Conservation (phyloP, 2,888 invertebrate species). For the Caenorhabditis sp. region DNA sequence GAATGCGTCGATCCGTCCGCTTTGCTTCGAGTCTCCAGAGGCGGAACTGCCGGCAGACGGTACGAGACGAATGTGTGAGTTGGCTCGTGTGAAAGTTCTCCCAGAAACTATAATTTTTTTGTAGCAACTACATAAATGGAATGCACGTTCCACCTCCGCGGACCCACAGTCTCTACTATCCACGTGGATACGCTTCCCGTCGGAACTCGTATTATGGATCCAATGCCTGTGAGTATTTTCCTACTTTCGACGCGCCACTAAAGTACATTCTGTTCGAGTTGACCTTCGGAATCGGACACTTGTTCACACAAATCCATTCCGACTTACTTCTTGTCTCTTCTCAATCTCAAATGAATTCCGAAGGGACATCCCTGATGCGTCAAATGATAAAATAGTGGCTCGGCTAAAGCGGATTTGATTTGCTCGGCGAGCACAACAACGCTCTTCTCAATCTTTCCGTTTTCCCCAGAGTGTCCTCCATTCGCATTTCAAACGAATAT, state of each 20-base stretch:
- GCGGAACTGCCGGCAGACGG: conserved; percentile 53
- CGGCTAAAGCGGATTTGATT: not conserved
- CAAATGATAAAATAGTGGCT: conserved; percentile 25
- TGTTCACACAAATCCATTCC: conserved; percentile 11
- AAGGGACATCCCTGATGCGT: not conserved
- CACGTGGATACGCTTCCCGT: conserved; percentile 54
- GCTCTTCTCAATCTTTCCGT: not conserved
- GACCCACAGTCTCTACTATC: conserved; percentile 65
- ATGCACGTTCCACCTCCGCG: conserved; percentile 57
- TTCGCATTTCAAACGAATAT: not conserved
- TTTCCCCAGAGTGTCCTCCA: not conserved
- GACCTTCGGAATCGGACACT: conserved; percentile 26
- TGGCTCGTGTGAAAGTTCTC: no score
- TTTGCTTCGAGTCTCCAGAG: conserved; percentile 48
- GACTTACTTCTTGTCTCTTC: not conserved
- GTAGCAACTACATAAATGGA: conserved; percentile 53
- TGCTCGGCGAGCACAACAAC: not conserved
- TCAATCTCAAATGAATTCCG: no score
- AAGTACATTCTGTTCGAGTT: conserved; percentile 30
- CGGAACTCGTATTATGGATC: conserved; percentile 63
- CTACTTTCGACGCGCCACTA: not conserved
- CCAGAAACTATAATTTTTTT: no score
- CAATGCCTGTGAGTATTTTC: conserved; percentile 63
- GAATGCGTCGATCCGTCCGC: conserved; percentile 64
- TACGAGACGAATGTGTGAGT: conserved; percentile 57